Evolutionary conservation across 2,888 invertebrate species (phyloP), one percentile per base, ranked within the genome.

Genomic region (Eucriotettix oculatus): DNA sequence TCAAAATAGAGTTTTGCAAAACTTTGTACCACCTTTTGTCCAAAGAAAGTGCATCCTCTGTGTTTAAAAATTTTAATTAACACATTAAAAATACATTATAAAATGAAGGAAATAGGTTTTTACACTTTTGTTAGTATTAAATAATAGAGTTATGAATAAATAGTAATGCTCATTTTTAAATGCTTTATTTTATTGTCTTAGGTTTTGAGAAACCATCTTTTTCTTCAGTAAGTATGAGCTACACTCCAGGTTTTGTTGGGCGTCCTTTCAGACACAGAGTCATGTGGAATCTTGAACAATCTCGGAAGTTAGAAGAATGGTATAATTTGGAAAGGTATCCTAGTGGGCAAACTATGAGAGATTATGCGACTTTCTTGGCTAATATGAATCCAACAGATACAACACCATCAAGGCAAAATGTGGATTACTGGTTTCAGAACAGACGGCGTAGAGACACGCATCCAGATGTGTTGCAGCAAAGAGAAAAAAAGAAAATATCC

Each of bases 351-450:
- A 56, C 53, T 10, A 63, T 62, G 62, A 54, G 56, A n/a, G 58
- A 60, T 10, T 63, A 63, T 55, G 63, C 63, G 5, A 60, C 60
- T 42, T 40, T 58, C 12, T 42, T 62, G 54, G 58, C 57, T 48
- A 48, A 48, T 16, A 52, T 58, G 53, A 52, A 16, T 10, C 60
- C 62, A 11, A 60, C 57, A 17, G 58, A 58, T 7, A 54, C 58
- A 17, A 60, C 54, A 16, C 63, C 63, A 10, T 62, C 60, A 10
- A 41, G 63, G 10, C 63, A 63, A 53, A 63, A 63, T 60, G 63
- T 63, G 11, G 63, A 63, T 52, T 63, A 63, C 43, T 63, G 63
- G 63, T 63, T 63, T 58, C 63, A 63, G 59, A 63, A 63, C 44
- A 48, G 63, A 16, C 42, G 63, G 12, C 54, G 63, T 14, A 62